These are phyloP conservation scores for Cottoperca gobio DNA, from an alignment of 2,797 vertebrate species.

Conservation along the genomic window DNA sequence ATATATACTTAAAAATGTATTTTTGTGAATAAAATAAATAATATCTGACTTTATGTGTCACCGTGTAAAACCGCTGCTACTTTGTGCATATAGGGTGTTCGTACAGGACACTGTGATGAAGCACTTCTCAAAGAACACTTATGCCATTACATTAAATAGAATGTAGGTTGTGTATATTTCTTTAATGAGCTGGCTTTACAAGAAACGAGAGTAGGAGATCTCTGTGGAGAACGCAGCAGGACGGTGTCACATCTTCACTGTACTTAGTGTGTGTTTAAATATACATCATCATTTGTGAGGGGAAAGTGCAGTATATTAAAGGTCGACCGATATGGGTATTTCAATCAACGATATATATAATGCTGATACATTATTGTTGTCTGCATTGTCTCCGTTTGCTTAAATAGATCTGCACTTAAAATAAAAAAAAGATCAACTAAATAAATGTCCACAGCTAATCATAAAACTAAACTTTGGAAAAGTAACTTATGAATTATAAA, in stretches of 20 bases:
- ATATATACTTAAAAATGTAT: background rate
- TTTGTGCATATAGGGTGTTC: background rate
- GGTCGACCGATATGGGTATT: no score
- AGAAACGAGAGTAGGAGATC: slow-evolving; percentile 3
- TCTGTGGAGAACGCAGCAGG: slow-evolving; percentile 2
- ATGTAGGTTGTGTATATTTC: slow-evolving; percentile 51
- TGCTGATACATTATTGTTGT: no score
- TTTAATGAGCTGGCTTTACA: slow-evolving; percentile 53
- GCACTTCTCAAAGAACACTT: slow-evolving; percentile 19
- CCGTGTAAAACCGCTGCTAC: background rate
- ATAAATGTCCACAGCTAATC: no score
- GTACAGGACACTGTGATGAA: background rate
- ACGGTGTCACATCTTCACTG: background rate
- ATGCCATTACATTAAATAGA: slow-evolving; percentile 16
- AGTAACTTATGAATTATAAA: no score
- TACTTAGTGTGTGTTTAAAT: background rate
- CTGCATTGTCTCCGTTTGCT: no score
- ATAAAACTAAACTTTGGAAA: no score
- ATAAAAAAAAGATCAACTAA: no score
- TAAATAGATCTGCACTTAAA: no score
- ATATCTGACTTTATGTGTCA: background rate
- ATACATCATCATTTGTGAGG: background rate
- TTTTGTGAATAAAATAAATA: background rate
- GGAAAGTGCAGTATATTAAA: background rate
- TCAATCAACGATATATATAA: no score